Evolutionary conservation across 2,797 vertebrate species (phyloP).

Genomic region (Alca torda): DNA sequence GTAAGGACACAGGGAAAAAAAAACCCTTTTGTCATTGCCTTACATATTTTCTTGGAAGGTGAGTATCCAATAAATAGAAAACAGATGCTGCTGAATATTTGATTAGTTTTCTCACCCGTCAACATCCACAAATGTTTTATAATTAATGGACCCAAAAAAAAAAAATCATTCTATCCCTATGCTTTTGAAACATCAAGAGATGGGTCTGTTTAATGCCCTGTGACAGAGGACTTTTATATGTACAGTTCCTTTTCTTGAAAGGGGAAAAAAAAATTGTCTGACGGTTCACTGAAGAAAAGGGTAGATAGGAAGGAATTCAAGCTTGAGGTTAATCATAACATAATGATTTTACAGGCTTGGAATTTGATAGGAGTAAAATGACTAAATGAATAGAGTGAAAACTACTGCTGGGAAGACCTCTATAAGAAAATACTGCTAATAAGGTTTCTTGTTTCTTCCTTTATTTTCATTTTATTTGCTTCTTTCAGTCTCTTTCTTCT

Average conservation of each 20-base stretch:
- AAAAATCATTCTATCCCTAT: neutral
- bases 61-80: constrained; percentile 34
- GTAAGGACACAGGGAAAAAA: neutral
- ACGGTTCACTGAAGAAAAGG: neutral
- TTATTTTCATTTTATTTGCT: neutral
- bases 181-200: neutral
- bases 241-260: neutral
- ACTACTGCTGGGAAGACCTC: neutral
- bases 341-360: neutral
- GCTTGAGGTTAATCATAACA: neutral
- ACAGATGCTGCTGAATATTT: constrained; percentile 64
- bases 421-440: neutral
- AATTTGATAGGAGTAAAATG: neutral
- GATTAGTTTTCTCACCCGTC: constrained; percentile 25
- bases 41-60: neutral
- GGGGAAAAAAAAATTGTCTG: neutral
- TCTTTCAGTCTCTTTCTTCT: neutral
- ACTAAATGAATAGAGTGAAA: neutral
- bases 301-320: neutral
- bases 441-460: neutral
- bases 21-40: neutral
- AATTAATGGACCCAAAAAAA: constrained; percentile 41
- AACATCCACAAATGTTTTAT: constrained; percentile 53
- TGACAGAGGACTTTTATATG: neutral
- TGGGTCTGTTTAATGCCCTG: neutral